Evolutionary conservation across 2,888 invertebrate species (phyloP).

Genomic region (Clivina fossor): DNA sequence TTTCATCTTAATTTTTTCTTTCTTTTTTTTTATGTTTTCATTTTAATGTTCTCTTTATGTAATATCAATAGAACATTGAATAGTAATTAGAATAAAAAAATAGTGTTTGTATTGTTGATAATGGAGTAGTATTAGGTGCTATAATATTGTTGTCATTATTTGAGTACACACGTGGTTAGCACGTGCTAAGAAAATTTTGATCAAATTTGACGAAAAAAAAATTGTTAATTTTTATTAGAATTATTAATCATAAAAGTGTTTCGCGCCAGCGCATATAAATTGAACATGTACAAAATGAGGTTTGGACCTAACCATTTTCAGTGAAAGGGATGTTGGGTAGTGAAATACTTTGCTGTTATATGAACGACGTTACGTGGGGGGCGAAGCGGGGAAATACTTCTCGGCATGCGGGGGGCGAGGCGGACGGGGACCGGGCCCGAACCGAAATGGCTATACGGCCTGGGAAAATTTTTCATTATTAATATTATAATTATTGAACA

Average conservation of each 20-base stretch:
- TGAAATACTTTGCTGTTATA: constrained; percentile 29
- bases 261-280: constrained; percentile 39
- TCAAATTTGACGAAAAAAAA: constrained; percentile 7
- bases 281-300: constrained; percentile 53
- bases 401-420: constrained; percentile 11
- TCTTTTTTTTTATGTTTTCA: too few species aligned
- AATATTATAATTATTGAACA: not conserved
- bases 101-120: too few species aligned
- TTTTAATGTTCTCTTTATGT: too few species aligned
- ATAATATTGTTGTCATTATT: too few species aligned
- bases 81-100: too few species aligned
- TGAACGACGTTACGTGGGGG: constrained; percentile 25
- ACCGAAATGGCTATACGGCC: constrained; percentile 27
- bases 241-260: constrained; percentile 25
- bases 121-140: too few species aligned
- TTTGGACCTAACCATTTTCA: constrained; percentile 55
- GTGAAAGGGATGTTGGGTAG: constrained; percentile 51
- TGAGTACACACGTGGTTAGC: constrained; percentile 21
- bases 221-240: constrained; percentile 8
- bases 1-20: too few species aligned
- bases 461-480: constrained; percentile 12
- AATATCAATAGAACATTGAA: too few species aligned
- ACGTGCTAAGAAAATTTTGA: constrained; percentile 22
- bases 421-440: constrained; percentile 12
- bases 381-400: too few species aligned